Conservation (phyloP, 2,888 invertebrate genomes). For the Stomorhina lunata region DNA sequence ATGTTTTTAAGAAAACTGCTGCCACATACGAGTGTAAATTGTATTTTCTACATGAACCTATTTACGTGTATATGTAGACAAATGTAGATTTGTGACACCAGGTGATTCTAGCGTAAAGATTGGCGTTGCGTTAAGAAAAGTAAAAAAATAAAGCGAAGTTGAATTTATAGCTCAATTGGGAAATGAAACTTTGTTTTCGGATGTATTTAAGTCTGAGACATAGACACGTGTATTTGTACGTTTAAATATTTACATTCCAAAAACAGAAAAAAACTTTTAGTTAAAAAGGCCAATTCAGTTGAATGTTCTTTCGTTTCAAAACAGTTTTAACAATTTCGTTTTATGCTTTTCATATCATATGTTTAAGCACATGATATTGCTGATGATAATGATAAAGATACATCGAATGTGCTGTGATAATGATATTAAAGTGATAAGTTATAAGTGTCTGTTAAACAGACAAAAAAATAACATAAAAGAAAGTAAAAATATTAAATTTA, state of each 20-base stretch:
- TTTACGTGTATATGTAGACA: background rate
- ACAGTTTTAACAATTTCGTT: background rate
- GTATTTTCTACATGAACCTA: background rate
- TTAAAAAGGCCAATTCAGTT: conserved; percentile 43
- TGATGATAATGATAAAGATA: conserved; percentile 10
- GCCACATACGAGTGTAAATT: background rate
- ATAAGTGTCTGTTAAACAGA: background rate
- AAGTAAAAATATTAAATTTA: conserved; percentile 23
- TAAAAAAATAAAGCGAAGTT: conserved; percentile 36
- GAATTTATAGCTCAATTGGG: conserved; percentile 68
- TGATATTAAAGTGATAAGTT: conserved; percentile 1
- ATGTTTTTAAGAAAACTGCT: conserved; percentile 14
- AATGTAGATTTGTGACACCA: conserved; percentile 58
- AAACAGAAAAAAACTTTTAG: conserved; percentile 21
- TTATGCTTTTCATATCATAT: conserved; percentile 19
- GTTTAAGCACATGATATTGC: conserved; percentile 41
- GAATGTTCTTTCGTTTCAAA: conserved; percentile 8
- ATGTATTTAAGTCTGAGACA: background rate
- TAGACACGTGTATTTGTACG: background rate
- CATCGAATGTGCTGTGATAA: background rate
- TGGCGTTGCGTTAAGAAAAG: conserved; percentile 58
- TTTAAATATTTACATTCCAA: background rate
- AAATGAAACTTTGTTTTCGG: conserved; percentile 51
- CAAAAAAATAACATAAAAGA: background rate
- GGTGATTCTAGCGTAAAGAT: conserved; percentile 63